Conservation (phyloP, 2,797 vertebrate species). For the Dermochelys coriacea region DNA sequence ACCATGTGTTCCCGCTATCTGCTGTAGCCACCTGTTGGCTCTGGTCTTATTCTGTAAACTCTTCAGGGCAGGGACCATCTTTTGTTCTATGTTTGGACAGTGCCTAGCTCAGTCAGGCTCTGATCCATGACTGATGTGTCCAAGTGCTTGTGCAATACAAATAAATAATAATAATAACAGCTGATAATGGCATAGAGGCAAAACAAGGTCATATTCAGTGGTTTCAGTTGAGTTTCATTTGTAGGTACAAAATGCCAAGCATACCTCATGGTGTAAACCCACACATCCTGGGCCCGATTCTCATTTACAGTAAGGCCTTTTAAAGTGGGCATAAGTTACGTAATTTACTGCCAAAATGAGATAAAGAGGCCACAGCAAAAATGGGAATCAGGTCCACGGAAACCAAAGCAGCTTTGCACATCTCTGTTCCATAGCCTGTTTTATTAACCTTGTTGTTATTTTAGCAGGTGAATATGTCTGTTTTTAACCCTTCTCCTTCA, state of each 20-base stretch:
- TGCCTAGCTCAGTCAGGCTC: not conserved
- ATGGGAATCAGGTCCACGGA: not conserved
- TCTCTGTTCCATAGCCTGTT: not conserved
- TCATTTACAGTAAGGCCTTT: constrained; percentile 20
- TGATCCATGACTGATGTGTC: fast-evolving
- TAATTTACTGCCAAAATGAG: not conserved
- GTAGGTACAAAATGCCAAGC: constrained; percentile 21
- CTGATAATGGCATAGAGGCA: not conserved
- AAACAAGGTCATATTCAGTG: not conserved
- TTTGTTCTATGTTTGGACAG: not conserved
- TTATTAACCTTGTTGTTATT: not conserved
- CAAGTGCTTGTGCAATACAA: not conserved
- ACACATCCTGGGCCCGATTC: not conserved
- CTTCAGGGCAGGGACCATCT: not conserved
- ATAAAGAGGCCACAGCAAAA: not conserved
- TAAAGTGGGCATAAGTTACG: constrained; percentile 9
- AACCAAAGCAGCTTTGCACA: not conserved
- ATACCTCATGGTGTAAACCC: not conserved
- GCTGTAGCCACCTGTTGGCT: not conserved
- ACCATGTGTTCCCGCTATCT: not conserved
- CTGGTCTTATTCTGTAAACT: not conserved
- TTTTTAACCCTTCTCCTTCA: not conserved
- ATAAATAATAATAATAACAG: not conserved
- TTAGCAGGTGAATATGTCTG: not conserved
- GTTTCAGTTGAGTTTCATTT: not conserved